Evolutionary conservation across 2,113 vertebrate genomes (phyloP), one percentile per base, ranked within the genome.

Genomic region (Otus sunia): DNA sequence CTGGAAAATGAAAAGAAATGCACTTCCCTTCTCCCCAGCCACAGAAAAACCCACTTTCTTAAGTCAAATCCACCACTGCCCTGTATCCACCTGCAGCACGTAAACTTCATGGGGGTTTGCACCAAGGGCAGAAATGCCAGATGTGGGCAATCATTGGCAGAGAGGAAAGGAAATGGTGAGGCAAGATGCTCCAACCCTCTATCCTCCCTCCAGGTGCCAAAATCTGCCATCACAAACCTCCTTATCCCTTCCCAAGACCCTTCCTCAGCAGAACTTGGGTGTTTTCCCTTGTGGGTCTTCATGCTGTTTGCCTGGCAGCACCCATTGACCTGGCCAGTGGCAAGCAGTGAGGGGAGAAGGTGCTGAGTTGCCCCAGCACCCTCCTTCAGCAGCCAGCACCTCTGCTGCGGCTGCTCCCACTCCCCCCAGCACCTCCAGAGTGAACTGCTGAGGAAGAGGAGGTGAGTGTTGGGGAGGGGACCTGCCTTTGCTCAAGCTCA

Each of bases 251-350:
- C 88, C 63, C 55, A 41, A 53, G 41, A 16, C 12, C 10, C 26
- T 39, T 89, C 67, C 69, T 41, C 84, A 59, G 68, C 41, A 86
- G 75, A 94, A 23, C 15, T 59, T 63, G 0, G 0, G 15, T 23
- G 25, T 52, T 73, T 63, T 62, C 49, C 49, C 25, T 63, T 2
- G 0, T 1, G 3, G 16, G 6, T 71, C 39, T 60, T 52, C 4
- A 0, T 1, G 0, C 14, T 2, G 0, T 72, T 67, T 47, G 21
- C 71, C 69, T 43, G 43, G 47, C 56, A 81, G 73, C 29, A 22
- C 13, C 14, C 5, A 7, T 4, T 0, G 0, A 15, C 53, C 39
- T 2, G 2, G 49, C 23, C 1, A 5, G 11, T 2, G n/a, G 53
- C 3, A 45, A 73, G 50, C 77, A 60, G 58, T 4, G 0, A 30